phyloP scores from a whole-genome alignment of 1,140 invertebrate species.

The Drosophila setifemur region DNA sequence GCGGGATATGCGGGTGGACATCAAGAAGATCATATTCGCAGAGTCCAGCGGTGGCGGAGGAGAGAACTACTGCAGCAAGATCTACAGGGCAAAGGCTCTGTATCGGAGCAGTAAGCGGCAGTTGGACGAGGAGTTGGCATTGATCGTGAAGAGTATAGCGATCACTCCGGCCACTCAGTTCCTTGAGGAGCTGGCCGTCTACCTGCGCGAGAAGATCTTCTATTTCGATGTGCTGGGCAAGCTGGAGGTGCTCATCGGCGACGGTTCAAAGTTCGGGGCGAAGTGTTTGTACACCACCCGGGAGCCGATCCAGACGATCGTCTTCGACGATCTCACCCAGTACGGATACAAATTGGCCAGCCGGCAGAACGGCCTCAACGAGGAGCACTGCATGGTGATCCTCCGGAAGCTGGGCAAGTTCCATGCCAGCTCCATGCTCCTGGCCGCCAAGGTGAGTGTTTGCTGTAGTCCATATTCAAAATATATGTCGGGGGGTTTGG shows the following conservation, averaged over 20 bases:
- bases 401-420: conserved; percentile 73
- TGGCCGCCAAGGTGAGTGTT: conserved; percentile 62
- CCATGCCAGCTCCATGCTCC: conserved; percentile 76
- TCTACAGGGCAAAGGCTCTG: conserved; percentile 64
- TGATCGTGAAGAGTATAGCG: conserved; percentile 76
- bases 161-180: conserved; percentile 79
- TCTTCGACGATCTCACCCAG: conserved; percentile 80
- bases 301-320: conserved; percentile 76
- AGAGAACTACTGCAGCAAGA: conserved; percentile 80
- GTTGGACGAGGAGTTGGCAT: conserved; percentile 67
- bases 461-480: neutral
- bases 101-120: conserved; percentile 71
- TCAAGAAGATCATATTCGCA: conserved; percentile 73
- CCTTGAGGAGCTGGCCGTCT: conserved; percentile 75
- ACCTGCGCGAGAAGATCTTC: conserved; percentile 76
- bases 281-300: conserved; percentile 74
- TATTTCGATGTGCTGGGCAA: conserved; percentile 77
- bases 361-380: conserved; percentile 70
- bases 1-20: conserved; percentile 68
- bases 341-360: conserved; percentile 77
- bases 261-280: conserved; percentile 69
- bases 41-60: conserved; percentile 68
- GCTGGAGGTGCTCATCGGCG: conserved; percentile 71
- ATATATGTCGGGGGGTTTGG: no score
- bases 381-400: conserved; percentile 75